Evolutionary conservation across 1,140 invertebrate species (phyloP).

Genomic region (Nixonia krombeini): DNA sequence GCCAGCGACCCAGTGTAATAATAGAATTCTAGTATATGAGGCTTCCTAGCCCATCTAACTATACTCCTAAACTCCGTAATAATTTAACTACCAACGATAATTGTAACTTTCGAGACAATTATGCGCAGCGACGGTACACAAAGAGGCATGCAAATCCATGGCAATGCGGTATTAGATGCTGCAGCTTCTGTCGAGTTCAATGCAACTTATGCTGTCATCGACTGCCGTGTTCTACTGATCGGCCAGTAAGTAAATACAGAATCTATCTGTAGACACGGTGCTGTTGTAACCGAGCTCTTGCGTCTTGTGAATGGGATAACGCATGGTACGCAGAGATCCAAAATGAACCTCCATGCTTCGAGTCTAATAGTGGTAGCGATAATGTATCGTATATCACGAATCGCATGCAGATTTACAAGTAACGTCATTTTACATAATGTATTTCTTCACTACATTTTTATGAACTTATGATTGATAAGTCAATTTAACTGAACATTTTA

Average conservation of each 20-base stretch:
- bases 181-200: neutral
- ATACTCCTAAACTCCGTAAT: constrained; percentile 55
- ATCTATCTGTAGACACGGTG: neutral
- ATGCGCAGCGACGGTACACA: constrained; percentile 6
- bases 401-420: too few relatives aligned
- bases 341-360: too few relatives aligned
- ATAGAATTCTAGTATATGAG: constrained; percentile 70
- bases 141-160: constrained; percentile 10
- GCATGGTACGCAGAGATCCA: too few relatives aligned
- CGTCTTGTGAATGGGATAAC: constrained; percentile 1
- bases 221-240: too few relatives aligned
- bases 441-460: too few relatives aligned
- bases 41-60: constrained; percentile 62
- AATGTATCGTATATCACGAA: too few relatives aligned
- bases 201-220: neutral
- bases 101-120: constrained; percentile 28
- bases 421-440: too few relatives aligned
- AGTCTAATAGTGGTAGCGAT: too few relatives aligned
- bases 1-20: constrained; percentile 69
- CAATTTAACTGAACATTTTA: too few relatives aligned
- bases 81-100: constrained; percentile 48
- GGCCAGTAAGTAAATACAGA: neutral
- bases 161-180: neutral
- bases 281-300: constrained; percentile 23
- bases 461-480: too few relatives aligned